These are phyloP conservation scores for Steromphala cineraria DNA, from an alignment of 2,888 invertebrate genomes.

Conservation along the genomic window DNA sequence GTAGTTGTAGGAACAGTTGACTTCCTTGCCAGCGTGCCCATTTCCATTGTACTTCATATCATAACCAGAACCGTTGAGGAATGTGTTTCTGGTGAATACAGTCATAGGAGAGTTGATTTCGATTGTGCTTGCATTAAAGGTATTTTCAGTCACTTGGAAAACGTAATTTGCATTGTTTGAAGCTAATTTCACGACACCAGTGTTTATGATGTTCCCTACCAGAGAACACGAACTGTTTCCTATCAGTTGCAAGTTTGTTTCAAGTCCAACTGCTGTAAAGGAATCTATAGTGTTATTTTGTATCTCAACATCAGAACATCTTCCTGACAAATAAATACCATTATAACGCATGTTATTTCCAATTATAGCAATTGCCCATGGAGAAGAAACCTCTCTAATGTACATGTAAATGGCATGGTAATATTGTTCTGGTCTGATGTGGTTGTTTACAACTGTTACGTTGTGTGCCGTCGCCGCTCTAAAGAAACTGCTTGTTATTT, in stretches of 20 bases:
- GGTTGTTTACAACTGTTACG: neutral
- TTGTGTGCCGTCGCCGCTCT: neutral
- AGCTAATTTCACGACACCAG: neutral
- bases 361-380: neutral
- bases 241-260: no score
- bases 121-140: neutral
- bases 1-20: conserved; percentile 41
- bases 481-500: neutral
- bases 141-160: neutral
- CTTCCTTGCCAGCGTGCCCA: neutral
- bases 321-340: no score
- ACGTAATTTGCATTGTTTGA: neutral
- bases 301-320: no score
- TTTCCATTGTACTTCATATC: neutral
- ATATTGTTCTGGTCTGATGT: neutral
- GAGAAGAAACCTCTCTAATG: neutral
- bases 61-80: neutral
- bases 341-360: no score
- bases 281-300: no score
- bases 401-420: neutral
- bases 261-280: no score
- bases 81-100: neutral
- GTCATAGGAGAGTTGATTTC: neutral
- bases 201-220: neutral
- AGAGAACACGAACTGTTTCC: neutral